Evolutionary conservation across 2,888 invertebrate genomes (phyloP).

Genomic region (Drosophila formosana): DNA sequence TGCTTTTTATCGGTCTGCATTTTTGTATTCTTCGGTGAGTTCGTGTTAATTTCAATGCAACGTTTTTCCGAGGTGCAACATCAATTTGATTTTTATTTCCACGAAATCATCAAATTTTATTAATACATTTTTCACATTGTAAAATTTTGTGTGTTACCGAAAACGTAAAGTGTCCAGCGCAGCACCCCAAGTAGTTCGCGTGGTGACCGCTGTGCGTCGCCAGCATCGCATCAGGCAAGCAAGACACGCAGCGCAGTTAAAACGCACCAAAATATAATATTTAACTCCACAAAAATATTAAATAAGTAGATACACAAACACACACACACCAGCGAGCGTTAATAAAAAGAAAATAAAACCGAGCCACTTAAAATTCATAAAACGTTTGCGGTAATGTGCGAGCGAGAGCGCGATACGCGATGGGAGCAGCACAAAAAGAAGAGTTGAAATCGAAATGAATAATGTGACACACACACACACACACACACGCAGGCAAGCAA

Average conservation of each 20-base stretch:
- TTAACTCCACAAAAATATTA: slow-evolving; percentile 68
- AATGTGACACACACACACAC: slow-evolving; percentile 32
- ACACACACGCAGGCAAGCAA: background rate
- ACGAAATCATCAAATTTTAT: slow-evolving; percentile 71
- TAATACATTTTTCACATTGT: slow-evolving; percentile 66
- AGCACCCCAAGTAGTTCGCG: slow-evolving; percentile 6
- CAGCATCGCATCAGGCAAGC: slow-evolving; percentile 64
- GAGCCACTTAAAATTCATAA: slow-evolving; percentile 78
- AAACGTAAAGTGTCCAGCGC: slow-evolving; percentile 47
- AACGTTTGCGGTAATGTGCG: slow-evolving; percentile 51
- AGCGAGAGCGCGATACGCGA: slow-evolving; percentile 6
- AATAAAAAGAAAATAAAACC: slow-evolving; percentile 76
- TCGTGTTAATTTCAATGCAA: slow-evolving; percentile 69
- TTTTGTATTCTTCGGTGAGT: slow-evolving; percentile 20
- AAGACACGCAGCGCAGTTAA: slow-evolving; percentile 75
- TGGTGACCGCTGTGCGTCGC: background rate
- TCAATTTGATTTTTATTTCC: slow-evolving; percentile 73
- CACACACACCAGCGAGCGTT: slow-evolving; percentile 22
- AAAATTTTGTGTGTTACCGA: slow-evolving; percentile 63
- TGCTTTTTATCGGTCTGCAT: slow-evolving; percentile 56
- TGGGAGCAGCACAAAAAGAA: slow-evolving; percentile 32
- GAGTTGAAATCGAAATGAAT: slow-evolving; percentile 47
- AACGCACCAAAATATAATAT: slow-evolving; percentile 73
- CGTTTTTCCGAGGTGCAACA: slow-evolving; percentile 64
- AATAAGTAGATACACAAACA: slow-evolving; percentile 50